Percentiles rank a stretch among this genome's conserved stretches.
Conservation (phyloP, 1,140 invertebrate species). For the Metopolophium dirhodum region DNA sequence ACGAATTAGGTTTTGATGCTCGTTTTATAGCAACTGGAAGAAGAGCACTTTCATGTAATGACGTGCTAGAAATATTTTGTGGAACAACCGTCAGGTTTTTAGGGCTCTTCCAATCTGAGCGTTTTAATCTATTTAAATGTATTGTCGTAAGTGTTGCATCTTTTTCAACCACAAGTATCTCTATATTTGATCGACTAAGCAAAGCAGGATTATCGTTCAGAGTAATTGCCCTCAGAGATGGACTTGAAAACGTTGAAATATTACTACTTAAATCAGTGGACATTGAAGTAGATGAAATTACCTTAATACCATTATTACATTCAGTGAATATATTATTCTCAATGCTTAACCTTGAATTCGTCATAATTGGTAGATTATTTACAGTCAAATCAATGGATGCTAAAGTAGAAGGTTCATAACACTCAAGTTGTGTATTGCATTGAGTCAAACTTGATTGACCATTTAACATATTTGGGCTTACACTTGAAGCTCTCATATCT, state of each 20-base stretch:
- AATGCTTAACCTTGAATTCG: neutral
- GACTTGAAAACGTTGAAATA: neutral
- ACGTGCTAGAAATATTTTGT: fast-evolving
- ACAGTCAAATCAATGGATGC: neutral
- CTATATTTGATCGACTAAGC: neutral
- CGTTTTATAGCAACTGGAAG: neutral
- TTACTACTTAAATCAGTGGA: neutral
- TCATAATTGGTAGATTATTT: neutral
- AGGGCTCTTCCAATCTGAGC: neutral
- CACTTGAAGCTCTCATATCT: no score
- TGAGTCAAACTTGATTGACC: no score
- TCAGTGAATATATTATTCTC: neutral
- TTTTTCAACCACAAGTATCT: neutral
- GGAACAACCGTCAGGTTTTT: fast-evolving
- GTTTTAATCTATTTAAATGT: neutral
- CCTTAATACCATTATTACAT: neutral
- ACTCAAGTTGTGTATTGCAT: neutral
- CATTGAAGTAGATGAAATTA: neutral
- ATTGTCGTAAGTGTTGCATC: neutral
- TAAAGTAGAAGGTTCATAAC: neutral
- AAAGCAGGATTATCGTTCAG: neutral
- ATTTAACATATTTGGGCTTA: no score
- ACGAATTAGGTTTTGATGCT: neutral
- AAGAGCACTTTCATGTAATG: neutral
- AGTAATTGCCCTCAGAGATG: neutral